Evolutionary conservation across 2,113 vertebrate species (phyloP), one percentile per base, ranked within the genome.

Genomic region (Ailurus styani): DNA sequence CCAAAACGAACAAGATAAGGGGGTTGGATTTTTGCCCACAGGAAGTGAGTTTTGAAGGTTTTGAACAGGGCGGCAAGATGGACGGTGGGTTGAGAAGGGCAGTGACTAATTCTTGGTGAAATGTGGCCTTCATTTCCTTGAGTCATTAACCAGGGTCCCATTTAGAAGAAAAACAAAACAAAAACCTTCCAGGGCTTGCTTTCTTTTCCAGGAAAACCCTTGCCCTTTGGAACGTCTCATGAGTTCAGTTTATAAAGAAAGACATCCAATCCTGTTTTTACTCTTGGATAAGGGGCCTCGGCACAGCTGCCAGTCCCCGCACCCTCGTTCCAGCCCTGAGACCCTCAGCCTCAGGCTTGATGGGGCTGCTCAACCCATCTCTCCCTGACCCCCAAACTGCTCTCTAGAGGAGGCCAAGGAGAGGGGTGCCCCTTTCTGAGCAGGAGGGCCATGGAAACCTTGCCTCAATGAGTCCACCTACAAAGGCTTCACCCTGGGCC

Each of bases 171-270:
- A 97, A 95, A 86, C 57, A 94, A 97, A 97, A 97, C 95, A 93
- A 95, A 98, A 97, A 66, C 97, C 62, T 97, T 97, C 96, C 97
- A 82, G 25, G 85, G 90, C 87, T 79, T 72, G 93, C 97, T 89
- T 97, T 97, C 88, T 98, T 98, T 98, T 98, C 98, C 98, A 98
- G 97, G 97, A 98, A 98, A 97, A 97, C 91, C 37, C 54, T 84
- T 97, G 97, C 97, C 97, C 98, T 95, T 42, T 96, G 96, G 78
- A 98, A 68, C 88, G 93, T 42, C 98, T 97, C 97, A 11, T 94
- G 95, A 96, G 95, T 98, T 95, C 90, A 77, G 96, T 98, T 98
- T 98, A 96, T 47, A 47, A 92, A 73, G 68, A 47, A 92, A 73
- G 68, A 91, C 75, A 87, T 92, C 81, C 82, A 93, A 93, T 42